Evolutionary conservation across 2,888 invertebrate species (phyloP), one percentile per base, ranked within the genome.

Genomic region (Pyrgus malvae): DNA sequence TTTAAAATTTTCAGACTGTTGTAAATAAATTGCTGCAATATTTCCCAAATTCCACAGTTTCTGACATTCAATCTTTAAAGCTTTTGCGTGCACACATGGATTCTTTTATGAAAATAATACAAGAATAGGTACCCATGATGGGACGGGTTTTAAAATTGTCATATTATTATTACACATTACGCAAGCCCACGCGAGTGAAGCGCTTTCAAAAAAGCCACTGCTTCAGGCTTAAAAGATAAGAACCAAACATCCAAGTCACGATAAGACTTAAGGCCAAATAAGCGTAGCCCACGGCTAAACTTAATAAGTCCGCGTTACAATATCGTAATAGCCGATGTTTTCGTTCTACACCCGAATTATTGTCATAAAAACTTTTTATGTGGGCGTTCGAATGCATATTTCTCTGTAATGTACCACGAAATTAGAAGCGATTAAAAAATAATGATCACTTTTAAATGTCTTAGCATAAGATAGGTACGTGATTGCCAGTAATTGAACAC

Each of bases 271-370:
- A 67, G 70, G 68, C 66, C 58, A 51, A 59, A 66, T 66, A 69
- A 74, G 69, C 60, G 60, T 64, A 59, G 71, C 70, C 69, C 63
- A 64, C 57, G 72, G 74, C 67, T 61, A 66, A 65, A 66, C 37
- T 64, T 69, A 76, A 78, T 74, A 76, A 75, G 72, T 68, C 65
- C 60, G 59, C 67, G 61, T 71, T 67, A 70, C 65, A 71, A 64
- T 65, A 66, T 68, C 70, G 61, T 69, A 72, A 72, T 70, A 61
- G 63, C 64, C 56, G 66, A 58, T 64, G 66, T 70, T 73, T 69
- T 72, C 70, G 67, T 67, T 59, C 61, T 56, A 65, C 63, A 64
- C 63, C 64, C 67, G 63, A 68, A 69, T 70, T 66, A 66, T 70
- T 68, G 58, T 53, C 55, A 71, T 71, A 72, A 72, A 69, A 68